phyloP scores from a whole-genome alignment of 2,888 invertebrate genomes.

The Caenorhabditis macrosperma region DNA sequence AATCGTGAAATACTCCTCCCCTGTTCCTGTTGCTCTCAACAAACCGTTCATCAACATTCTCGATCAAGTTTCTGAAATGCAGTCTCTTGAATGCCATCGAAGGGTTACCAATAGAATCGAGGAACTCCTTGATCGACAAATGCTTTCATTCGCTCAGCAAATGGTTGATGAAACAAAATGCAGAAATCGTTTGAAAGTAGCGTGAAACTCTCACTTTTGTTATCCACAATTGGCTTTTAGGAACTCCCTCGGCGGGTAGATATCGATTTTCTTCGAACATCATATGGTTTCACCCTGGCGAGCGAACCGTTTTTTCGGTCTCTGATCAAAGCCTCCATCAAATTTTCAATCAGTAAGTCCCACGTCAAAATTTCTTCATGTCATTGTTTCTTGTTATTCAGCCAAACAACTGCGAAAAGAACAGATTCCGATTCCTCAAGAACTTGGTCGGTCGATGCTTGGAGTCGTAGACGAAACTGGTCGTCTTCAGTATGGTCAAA shows the following conservation, averaged over 20 bases:
- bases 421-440: conserved; percentile 66
- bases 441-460: conserved; percentile 72
- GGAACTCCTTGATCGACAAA: conserved; percentile 73
- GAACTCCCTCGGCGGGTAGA: conserved; percentile 65
- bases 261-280: conserved; percentile 53
- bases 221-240: conserved; percentile 2
- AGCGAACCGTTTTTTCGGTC: conserved; percentile 78
- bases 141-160: conserved; percentile 67
- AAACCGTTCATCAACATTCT: conserved; percentile 80
- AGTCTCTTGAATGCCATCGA: conserved; percentile 67
- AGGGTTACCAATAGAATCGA: conserved; percentile 74
- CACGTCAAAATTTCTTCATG: conserved; percentile 36
- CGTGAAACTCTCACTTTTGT: background rate
- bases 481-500: conserved; percentile 68
- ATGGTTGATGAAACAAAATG: conserved; percentile 72
- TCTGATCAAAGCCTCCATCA: conserved; percentile 70
- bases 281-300: conserved; percentile 62
- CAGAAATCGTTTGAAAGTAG: conserved; percentile 64
- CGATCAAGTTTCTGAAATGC: conserved; percentile 78
- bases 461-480: conserved; percentile 78
- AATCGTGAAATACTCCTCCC: conserved; percentile 77
- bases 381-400: conserved; percentile 36
- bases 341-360: conserved; percentile 59
- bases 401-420: conserved; percentile 61
- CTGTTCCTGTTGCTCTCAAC: conserved; percentile 78